Evolutionary conservation across 2,113 vertebrate genomes (phyloP).

Genomic region (Macquaria ambigua): DNA sequence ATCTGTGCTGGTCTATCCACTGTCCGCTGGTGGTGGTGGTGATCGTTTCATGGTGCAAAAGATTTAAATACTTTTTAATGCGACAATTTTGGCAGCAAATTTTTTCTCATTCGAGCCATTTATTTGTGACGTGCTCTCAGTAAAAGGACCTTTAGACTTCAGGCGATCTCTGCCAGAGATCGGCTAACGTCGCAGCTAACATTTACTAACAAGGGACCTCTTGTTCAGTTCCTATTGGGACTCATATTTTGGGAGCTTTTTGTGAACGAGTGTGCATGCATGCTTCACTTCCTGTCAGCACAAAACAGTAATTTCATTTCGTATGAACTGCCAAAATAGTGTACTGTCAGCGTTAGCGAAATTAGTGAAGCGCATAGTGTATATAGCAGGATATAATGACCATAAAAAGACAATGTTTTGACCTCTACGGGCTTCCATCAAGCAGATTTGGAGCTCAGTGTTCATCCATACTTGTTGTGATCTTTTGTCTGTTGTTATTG

Average conservation of each 20-base stretch:
- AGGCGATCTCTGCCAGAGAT: no score
- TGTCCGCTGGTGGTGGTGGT: no score
- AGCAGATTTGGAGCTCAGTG: background rate
- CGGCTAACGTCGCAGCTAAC: background rate
- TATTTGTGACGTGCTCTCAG: no score
- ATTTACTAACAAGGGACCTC: background rate
- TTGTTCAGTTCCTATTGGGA: no score
- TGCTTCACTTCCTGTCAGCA: background rate
- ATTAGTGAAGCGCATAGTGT: background rate
- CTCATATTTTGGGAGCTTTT: no score
- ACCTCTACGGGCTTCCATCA: background rate
- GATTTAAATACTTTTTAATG: no score
- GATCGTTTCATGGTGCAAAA: no score
- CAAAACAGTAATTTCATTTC: background rate
- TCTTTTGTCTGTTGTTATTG: background rate
- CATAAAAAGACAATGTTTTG: background rate
- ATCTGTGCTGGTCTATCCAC: no score
- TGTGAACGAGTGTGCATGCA: background rate
- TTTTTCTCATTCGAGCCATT: no score
- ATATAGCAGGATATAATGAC: background rate
- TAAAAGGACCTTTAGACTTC: no score
- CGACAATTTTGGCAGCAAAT: no score
- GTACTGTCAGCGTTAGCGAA: background rate
- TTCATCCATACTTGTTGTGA: background rate
- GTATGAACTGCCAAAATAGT: background rate